Evolutionary conservation across 2,113 vertebrate genomes (phyloP).

Genomic region (Calidris pugnax): DNA sequence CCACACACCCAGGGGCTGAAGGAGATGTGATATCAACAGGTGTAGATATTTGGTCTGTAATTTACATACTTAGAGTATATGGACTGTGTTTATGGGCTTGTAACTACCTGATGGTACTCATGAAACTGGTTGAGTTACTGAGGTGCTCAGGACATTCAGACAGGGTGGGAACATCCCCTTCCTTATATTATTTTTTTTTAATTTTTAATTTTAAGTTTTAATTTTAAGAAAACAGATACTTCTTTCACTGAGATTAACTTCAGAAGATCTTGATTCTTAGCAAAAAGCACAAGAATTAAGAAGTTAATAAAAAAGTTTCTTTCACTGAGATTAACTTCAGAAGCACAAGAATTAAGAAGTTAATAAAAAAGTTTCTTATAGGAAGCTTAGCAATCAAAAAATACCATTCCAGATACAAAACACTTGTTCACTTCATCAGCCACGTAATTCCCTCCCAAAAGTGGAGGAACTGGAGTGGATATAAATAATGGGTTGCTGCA

Average conservation of each 20-base stretch:
- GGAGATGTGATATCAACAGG: not conserved
- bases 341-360: not conserved
- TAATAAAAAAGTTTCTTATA: not conserved
- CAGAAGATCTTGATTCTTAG: not conserved
- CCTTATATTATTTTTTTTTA: not conserved
- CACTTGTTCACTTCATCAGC: conserved; percentile 32
- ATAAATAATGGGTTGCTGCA: conserved; percentile 36
- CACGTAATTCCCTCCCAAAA: not conserved
- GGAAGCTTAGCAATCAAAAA: conserved; percentile 39
- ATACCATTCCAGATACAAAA: not conserved
- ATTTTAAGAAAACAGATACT: not conserved
- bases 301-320: too few relatives aligned
- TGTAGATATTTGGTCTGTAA: not conserved
- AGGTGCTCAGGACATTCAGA: not conserved
- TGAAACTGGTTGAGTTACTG: not conserved
- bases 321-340: not conserved
- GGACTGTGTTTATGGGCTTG: not conserved
- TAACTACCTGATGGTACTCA: not conserved
- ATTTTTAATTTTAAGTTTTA: not conserved
- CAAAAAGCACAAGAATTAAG: not conserved
- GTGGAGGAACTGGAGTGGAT: not conserved
- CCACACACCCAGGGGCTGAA: not conserved
- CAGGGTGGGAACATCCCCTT: not conserved
- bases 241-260: not conserved
- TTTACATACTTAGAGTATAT: not conserved